Evolutionary conservation across 2,113 vertebrate species (phyloP), one percentile per base, ranked within the genome.

Genomic region (Pogonocichla stellata): DNA sequence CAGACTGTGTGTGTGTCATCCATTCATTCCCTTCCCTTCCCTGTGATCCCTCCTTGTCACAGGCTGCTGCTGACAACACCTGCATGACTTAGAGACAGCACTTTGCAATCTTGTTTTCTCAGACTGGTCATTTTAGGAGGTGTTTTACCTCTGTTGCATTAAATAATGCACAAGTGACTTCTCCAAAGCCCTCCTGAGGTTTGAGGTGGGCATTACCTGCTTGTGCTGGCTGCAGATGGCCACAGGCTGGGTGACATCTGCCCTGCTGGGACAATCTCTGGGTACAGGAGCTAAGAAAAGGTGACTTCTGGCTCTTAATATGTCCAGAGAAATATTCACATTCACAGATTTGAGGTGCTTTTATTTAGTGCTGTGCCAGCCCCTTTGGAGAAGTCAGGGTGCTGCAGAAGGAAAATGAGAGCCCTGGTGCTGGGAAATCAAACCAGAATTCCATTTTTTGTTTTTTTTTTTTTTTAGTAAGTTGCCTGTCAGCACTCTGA

Each of bases 131-230:
- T 22, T 40, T 57, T 23, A 8, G 33, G 18, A 7, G 33, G 18
- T 51, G 2, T 19, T 65, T 60, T 26, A 26, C 14, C 17, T 6
- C 4, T 14, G 14, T 17, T 51, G 53, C 16, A 10, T 72, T 56
- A n/a, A 82, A 22, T 40, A 23, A n/a, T 1, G 26, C 38, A 20
- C 33, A 2, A 20, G 8, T 57, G 58, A n/a, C 42, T 75, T 71
- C 23, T 5, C 48, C 22, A 42, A 20, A 42, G 1, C 36, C 26
- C 31, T 42, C 36, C 47, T 12, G 14, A 3, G 18, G 7, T 56
- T 36, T 28, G 53, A 26, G 4, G 12, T 5, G 60, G 0, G 2
- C 0, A 1, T 31, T 23, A 3, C 5, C 65, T 2, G 7, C 17
- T 18, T 7, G 62, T 23, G 48, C 24, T 19, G 22, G 56, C 67